These are phyloP conservation scores for Syrista parreyssii DNA, from an alignment of 2,888 invertebrate species.

Conservation along the genomic window DNA sequence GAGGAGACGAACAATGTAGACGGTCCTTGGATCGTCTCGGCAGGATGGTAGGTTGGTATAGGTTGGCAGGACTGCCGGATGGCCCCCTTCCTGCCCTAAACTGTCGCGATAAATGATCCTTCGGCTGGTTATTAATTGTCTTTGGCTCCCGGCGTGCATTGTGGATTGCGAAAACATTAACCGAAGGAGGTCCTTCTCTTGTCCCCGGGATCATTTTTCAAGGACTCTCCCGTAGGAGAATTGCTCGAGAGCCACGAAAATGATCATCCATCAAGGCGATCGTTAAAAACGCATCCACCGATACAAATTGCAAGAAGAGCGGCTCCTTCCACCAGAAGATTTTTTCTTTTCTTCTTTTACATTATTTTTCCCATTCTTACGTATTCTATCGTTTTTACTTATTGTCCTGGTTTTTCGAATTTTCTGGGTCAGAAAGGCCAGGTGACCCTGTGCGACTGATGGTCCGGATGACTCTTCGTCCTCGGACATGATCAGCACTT, in stretches of 20 bases:
- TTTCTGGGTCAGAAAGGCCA: slow-evolving; percentile 8
- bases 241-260: not conserved
- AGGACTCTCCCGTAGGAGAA: slow-evolving; percentile 35
- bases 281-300: slow-evolving; percentile 59
- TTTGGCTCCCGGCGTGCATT: slow-evolving; percentile 52
- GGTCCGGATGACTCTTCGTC: not conserved
- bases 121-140: slow-evolving; percentile 64
- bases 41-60: not conserved
- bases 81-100: slow-evolving; percentile 50
- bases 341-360: not conserved
- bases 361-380: not conserved
- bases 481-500: not conserved
- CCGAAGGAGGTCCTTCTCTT: slow-evolving; percentile 47
- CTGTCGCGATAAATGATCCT: slow-evolving; percentile 66
- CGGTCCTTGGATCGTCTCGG: slow-evolving; percentile 9
- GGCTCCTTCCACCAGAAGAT: slow-evolving; percentile 3
- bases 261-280: slow-evolving; percentile 57
- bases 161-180: slow-evolving; percentile 63
- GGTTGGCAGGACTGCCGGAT: not conserved
- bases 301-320: slow-evolving; percentile 21
- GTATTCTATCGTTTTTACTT: slow-evolving; percentile 21
- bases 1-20: slow-evolving; percentile 52
- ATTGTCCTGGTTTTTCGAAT: slow-evolving; percentile 18
- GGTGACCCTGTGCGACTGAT: slow-evolving; percentile 10
- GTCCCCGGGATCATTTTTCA: slow-evolving; percentile 58